phyloP scores from a whole-genome alignment of 92 coral and sea anemone genomes.

The Anthopleura xanthogrammica region DNA sequence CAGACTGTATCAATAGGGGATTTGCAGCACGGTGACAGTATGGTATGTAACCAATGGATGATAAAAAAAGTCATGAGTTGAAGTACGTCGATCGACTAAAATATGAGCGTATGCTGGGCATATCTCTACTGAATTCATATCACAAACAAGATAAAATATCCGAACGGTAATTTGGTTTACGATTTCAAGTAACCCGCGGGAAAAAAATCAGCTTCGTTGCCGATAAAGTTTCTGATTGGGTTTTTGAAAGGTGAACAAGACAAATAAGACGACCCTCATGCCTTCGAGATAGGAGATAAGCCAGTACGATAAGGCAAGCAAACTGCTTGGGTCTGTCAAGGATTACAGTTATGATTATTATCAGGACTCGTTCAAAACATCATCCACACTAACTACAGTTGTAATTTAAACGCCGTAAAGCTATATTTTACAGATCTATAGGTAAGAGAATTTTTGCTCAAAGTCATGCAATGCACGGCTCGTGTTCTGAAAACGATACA shows the following conservation, averaged over 20 bases:
- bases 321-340: constrained; percentile 3
- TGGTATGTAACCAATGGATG: neutral
- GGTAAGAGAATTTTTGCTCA: neutral
- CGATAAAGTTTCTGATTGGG: constrained; percentile 31
- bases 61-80: neutral
- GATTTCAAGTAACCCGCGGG: constrained; percentile 12
- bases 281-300: constrained; percentile 29
- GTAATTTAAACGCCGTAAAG: neutral
- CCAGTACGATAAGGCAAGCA: neutral
- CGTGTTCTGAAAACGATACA: neutral
- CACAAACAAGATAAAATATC: neutral
- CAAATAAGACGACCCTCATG: constrained; percentile 18
- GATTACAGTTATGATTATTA: constrained; percentile 1
- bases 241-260: constrained; percentile 21
- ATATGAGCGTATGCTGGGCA: neutral
- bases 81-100: neutral
- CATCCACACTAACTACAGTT: neutral
- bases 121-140: neutral
- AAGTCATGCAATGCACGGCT: neutral
- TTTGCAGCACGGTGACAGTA: constrained; percentile 10
- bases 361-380: constrained; percentile 1
- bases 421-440: neutral
- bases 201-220: neutral
- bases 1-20: neutral
- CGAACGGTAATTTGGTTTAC: constrained; percentile 5